A percentile compares a stretch with the other conserved stretches of the same genome.
phyloP scores from a whole-genome alignment of 2,113 vertebrate genomes.

The Lates calcarifer region DNA sequence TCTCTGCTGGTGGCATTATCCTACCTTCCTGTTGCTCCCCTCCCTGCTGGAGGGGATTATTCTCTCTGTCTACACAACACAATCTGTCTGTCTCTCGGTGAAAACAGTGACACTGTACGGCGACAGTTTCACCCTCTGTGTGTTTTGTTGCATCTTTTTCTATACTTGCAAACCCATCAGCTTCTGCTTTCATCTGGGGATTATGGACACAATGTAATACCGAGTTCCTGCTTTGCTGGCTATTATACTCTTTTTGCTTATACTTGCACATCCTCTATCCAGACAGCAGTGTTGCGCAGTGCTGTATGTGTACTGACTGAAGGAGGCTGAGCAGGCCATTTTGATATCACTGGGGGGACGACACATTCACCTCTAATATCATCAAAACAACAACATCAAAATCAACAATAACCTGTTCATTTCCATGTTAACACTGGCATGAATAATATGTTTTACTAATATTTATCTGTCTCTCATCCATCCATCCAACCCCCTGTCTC shows the following conservation, averaged over 20 bases:
- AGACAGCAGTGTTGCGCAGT: conserved; percentile 17
- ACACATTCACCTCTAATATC: background rate
- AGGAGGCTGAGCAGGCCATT: conserved; percentile 27
- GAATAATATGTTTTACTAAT: background rate
- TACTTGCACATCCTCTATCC: conserved; percentile 45
- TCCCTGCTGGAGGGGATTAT: conserved; percentile 70
- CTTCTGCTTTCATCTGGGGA: conserved; percentile 37
- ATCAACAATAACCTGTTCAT: too few relatives aligned
- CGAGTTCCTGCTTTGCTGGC: conserved; percentile 32
- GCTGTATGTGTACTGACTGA: conserved; percentile 3
- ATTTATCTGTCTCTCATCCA: background rate
- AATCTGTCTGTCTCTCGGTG: conserved; percentile 63
- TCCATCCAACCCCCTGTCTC: background rate
- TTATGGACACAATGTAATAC: conserved; percentile 40
- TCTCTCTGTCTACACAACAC: conserved; percentile 59
- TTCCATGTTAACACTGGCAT: background rate
- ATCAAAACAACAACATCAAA: too few relatives aligned
- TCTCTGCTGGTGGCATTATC: conserved; percentile 68
- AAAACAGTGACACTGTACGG: conserved; percentile 5
- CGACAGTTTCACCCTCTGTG: background rate
- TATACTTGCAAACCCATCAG: conserved; percentile 1
- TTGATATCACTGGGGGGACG: background rate
- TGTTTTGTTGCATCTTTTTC: conserved; percentile 21
- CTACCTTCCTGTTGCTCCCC: conserved; percentile 54
- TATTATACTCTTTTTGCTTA: conserved; percentile 35